Conservation (phyloP, 2,888 invertebrate genomes). For the Ectobius pallidus region DNA sequence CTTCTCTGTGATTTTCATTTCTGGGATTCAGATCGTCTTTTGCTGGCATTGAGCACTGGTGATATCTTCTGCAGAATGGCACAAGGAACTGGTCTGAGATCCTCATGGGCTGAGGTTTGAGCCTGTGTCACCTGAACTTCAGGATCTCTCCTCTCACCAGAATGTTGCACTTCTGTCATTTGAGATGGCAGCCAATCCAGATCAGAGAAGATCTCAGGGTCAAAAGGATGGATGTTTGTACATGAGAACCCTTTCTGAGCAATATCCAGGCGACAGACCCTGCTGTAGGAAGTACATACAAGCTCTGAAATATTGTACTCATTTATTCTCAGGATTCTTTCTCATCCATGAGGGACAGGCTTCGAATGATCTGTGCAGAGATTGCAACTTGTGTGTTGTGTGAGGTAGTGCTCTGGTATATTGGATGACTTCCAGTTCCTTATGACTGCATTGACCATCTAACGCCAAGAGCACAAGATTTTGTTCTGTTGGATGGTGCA, state of each 20-base stretch:
- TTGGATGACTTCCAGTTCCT: conserved; percentile 44
- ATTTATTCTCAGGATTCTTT: conserved; percentile 42
- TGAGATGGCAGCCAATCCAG: conserved; percentile 25
- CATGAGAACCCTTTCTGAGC: conserved; percentile 34
- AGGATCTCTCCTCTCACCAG: not conserved
- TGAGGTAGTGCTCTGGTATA: conserved; percentile 44
- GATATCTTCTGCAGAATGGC: not conserved
- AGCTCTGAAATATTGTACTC: conserved; percentile 41
- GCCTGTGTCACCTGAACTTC: not conserved
- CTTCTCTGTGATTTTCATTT: conserved; percentile 6
- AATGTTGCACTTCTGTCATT: conserved; percentile 20
- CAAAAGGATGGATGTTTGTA: conserved; percentile 19
- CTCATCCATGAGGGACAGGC: conserved; percentile 35
- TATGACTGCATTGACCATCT: conserved; percentile 46
- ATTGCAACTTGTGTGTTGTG: conserved; percentile 46
- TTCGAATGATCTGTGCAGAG: conserved; percentile 42
- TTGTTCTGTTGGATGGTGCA: conserved; percentile 39
- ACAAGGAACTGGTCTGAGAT: not conserved
- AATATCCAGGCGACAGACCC: conserved; percentile 40
- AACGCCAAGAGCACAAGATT: conserved; percentile 44
- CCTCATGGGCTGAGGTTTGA: not conserved
- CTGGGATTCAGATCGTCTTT: not conserved
- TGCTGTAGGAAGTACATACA: conserved; percentile 38
- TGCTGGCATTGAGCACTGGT: not conserved
- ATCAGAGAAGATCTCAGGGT: conserved; percentile 7